phyloP scores from a whole-genome alignment of 1,140 invertebrate species.

The Oscheius sp. region DNA sequence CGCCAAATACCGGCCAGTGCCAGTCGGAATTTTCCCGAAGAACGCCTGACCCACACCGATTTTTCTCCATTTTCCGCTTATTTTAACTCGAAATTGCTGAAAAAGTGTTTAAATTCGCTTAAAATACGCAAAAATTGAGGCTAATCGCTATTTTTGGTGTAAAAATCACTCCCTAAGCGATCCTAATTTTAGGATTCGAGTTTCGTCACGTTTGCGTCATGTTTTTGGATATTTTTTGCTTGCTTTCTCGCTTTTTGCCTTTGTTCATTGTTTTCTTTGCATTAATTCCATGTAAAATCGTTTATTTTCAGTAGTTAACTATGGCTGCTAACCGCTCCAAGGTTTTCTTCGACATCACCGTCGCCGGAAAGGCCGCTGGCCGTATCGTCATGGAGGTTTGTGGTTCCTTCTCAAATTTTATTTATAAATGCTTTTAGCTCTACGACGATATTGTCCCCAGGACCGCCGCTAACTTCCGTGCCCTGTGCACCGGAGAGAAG shows the following conservation, averaged over 20 bases:
- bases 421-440: slow-evolving; percentile 9
- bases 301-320: slow-evolving; percentile 20
- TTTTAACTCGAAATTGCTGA: no score
- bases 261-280: background rate
- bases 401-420: background rate
- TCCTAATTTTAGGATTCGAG: no score
- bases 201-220: no score
- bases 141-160: no score
- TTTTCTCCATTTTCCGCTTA: background rate
- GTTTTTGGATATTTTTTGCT: background rate
- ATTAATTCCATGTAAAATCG: background rate
- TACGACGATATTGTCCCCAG: slow-evolving; percentile 62
- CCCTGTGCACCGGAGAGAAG: slow-evolving; percentile 66
- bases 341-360: slow-evolving; percentile 85
- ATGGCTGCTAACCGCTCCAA: slow-evolving; percentile 45
- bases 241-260: background rate
- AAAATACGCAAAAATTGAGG: no score
- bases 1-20: background rate
- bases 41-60: no score
- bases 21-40: no score
- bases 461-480: slow-evolving; percentile 66
- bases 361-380: slow-evolving; percentile 75
- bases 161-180: no score
- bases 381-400: slow-evolving; percentile 83
- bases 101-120: no score